These are phyloP conservation scores for Rhynchotus rufescens DNA, from an alignment of 2,797 vertebrate species.

Conservation along the genomic window DNA sequence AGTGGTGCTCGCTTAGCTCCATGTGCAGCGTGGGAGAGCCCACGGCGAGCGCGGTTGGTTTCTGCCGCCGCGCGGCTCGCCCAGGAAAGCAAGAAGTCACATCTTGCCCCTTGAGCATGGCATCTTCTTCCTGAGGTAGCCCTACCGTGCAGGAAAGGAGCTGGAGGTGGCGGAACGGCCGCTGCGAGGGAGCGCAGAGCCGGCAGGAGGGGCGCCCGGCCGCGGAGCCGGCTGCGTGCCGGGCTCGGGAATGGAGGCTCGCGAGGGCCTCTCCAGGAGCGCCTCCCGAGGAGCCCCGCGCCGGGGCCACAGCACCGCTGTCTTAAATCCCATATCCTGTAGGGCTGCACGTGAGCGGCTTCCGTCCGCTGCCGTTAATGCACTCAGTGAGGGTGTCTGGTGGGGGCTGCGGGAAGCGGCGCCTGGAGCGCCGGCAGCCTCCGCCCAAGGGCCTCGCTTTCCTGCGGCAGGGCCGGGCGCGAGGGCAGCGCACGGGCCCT, in stretches of 20 bases:
- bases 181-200: not conserved
- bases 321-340: not conserved
- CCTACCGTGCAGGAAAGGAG: not conserved
- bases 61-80: not conserved
- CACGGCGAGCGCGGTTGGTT: not conserved
- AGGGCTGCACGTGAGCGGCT: not conserved
- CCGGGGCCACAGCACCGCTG: not conserved
- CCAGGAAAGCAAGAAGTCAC: not conserved
- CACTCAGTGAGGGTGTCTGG: not conserved
- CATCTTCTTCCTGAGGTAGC: not conserved
- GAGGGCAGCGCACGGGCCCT: not conserved
- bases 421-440: not conserved
- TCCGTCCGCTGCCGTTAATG: not conserved
- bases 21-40: not conserved
- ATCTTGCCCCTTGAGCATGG: not conserved
- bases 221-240: too few relatives aligned
- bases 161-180: not conserved
- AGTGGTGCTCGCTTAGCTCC: not conserved
- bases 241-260: not conserved
- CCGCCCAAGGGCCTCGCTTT: not conserved
- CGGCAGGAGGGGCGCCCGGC: not conserved
- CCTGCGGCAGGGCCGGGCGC: not conserved
- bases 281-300: not conserved
- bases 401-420: not conserved
- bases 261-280: not conserved